Base-by-base conservation (phyloP, 2,113 vertebrate genomes). In the Oncorhynchus tshawytscha region DNA sequence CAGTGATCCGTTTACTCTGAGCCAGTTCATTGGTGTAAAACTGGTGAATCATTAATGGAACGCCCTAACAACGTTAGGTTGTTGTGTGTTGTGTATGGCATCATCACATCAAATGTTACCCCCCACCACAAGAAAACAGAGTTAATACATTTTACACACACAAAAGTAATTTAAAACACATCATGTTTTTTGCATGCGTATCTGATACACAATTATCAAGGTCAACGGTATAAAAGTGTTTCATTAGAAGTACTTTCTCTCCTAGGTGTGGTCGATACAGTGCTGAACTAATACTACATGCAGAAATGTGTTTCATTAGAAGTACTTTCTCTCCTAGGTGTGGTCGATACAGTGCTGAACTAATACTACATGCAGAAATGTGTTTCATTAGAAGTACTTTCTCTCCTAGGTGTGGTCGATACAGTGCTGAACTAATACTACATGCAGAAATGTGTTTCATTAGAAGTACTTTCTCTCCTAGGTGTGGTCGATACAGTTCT, bases 21-120 rank as follows among this genome's bases (percentile, higher is more conserved):
- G 89, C 93, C 93, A 89, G 90, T 91, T 95, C 94, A 95, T 91
- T 93, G 93, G 94, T 92, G 94, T 92, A 93, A 93, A 96, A 94
- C 94, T 92, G 88, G 96, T 95, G 93, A 96, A 97, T 96, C 94
- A 96, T 98, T 97, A 95, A 96, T 94, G 90, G 91, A 88, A 89
- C 68, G 73, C 93, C 93, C 86, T 18, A 54, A 54, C 51, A 15
- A 78, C 81, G 65, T 88, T 85, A 68, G 51, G 5, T 16, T 54
- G 51, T 15, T 54, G 4, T 45, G 39, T 45, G 39, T 45, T 45
- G 39, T 45, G 39, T 45, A 2, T 45, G 80, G 68, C 84, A 85
- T 79, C 80, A 70, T 87, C 85, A 81, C 85, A 78, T 88, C 79
- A 83, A 86, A 81, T 82, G 74, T 72, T 83, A 79, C 81, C 78